Evolutionary conservation across 2,113 vertebrate species (phyloP).

Genomic region (Cyprinodon brontotheroides): DNA sequence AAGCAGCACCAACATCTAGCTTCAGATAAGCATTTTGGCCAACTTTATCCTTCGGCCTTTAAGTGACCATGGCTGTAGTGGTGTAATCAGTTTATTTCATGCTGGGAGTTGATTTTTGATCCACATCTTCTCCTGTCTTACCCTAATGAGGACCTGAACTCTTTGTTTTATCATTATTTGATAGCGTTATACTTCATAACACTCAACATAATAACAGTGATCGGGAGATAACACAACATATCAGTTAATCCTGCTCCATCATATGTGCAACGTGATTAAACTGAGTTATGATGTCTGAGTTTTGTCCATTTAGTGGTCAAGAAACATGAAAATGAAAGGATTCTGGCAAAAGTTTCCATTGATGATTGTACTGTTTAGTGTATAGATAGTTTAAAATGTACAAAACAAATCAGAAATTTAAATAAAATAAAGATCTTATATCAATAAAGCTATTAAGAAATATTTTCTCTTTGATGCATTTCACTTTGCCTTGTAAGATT

Average conservation of each 20-base stretch:
- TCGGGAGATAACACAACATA: slow-evolving; percentile 7
- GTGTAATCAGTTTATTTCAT: neutral
- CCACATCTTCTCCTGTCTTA: neutral
- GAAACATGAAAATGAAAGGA: slow-evolving; percentile 16
- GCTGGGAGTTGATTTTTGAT: neutral
- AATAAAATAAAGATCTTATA: slow-evolving; percentile 18
- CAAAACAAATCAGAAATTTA: slow-evolving; percentile 6
- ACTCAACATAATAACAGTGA: slow-evolving; percentile 12
- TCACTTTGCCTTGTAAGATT: slow-evolving; percentile 22
- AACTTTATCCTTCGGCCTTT: slow-evolving; percentile 12
- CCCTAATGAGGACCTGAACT: neutral
- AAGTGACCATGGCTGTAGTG: neutral
- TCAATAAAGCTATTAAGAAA: slow-evolving; percentile 20
- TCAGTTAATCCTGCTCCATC: slow-evolving; percentile 24
- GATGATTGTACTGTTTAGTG: neutral
- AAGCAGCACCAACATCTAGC: slow-evolving; percentile 15
- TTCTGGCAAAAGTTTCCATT: slow-evolving; percentile 16
- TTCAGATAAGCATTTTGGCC: slow-evolving; percentile 26
- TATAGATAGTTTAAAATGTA: neutral
- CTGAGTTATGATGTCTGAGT: slow-evolving; percentile 15
- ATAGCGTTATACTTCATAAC: slow-evolving; percentile 4
- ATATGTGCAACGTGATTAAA: slow-evolving; percentile 17
- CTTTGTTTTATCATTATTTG: neutral
- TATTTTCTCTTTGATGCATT: slow-evolving; percentile 41
- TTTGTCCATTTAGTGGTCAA: slow-evolving; percentile 2